A percentile compares a stretch with the other conserved stretches of the same genome.
Conservation (phyloP, 2,113 vertebrate genomes). For the Hoplias malabaricus region DNA sequence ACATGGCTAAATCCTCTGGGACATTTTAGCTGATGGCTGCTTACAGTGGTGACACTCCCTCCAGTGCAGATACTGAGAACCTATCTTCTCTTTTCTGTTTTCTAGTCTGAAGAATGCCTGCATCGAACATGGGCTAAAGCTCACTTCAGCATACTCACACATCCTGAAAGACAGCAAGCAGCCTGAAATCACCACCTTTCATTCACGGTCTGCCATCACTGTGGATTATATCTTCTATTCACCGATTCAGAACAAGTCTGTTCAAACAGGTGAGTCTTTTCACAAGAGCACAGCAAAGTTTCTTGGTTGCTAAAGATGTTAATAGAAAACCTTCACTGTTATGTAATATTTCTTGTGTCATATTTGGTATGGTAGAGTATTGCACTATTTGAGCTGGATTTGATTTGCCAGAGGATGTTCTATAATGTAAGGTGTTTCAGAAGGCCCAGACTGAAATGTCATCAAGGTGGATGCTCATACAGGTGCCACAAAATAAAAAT, state of each 20-base stretch:
- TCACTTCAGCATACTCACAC: slow-evolving; percentile 89
- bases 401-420: too few relatives aligned
- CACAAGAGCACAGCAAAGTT: neutral
- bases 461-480: too few relatives aligned
- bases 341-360: too few relatives aligned
- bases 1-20: neutral
- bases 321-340: too few relatives aligned
- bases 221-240: slow-evolving; percentile 98
- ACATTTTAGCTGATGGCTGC: neutral
- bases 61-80: neutral
- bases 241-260: slow-evolving; percentile 56
- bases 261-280: slow-evolving; percentile 67
- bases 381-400: neutral
- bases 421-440: neutral
- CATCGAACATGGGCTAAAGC: slow-evolving; percentile 80
- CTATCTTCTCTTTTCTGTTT: slow-evolving; percentile 7
- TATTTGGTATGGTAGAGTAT: too few relatives aligned
- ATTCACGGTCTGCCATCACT: slow-evolving; percentile 85
- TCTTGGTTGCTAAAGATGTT: neutral
- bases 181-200: slow-evolving; percentile 93
- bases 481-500: too few relatives aligned
- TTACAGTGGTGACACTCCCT: neutral
- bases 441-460: too few relatives aligned
- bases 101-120: slow-evolving; percentile 63
- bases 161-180: slow-evolving; percentile 74